These are phyloP conservation scores for Numenius arquata DNA, from an alignment of 2,113 vertebrate species.

Conservation along the genomic window DNA sequence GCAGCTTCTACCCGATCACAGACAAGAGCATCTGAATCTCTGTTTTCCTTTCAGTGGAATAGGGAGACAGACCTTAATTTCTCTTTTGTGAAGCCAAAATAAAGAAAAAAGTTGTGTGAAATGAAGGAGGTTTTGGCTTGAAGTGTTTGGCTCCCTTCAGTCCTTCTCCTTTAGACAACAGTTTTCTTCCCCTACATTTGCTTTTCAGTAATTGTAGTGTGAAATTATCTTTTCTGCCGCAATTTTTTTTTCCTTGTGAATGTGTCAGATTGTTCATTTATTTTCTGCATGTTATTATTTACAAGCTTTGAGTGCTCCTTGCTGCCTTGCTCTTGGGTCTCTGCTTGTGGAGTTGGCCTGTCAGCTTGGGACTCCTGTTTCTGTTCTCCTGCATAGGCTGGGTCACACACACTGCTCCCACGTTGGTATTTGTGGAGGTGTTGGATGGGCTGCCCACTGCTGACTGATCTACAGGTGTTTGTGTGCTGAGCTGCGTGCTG, in stretches of 20 bases:
- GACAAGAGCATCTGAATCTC: not conserved
- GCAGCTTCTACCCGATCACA: not conserved
- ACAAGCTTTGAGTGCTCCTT: not conserved
- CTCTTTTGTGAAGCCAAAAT: not conserved
- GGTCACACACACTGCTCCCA: not conserved
- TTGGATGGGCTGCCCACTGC: not conserved
- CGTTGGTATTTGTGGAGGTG: not conserved
- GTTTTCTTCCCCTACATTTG: not conserved
- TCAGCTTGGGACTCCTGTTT: not conserved
- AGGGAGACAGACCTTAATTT: not conserved
- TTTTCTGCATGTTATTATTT: not conserved
- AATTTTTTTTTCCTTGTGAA: not conserved
- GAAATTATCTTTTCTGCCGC: not conserved
- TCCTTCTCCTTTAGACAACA: not conserved
- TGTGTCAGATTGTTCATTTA: not conserved
- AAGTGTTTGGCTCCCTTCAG: not conserved
- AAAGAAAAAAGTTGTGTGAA: not conserved
- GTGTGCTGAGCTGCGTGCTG: not conserved
- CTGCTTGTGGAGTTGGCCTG: accelerated
- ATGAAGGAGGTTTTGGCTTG: not conserved
- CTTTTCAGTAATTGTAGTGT: not conserved
- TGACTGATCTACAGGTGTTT: not conserved
- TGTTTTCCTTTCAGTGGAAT: not conserved
- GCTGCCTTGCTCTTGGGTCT: not conserved
- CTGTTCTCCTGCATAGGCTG: not conserved